These are phyloP conservation scores for Xylota segnis DNA, from an alignment of 2,888 invertebrate genomes.

Conservation along the genomic window DNA sequence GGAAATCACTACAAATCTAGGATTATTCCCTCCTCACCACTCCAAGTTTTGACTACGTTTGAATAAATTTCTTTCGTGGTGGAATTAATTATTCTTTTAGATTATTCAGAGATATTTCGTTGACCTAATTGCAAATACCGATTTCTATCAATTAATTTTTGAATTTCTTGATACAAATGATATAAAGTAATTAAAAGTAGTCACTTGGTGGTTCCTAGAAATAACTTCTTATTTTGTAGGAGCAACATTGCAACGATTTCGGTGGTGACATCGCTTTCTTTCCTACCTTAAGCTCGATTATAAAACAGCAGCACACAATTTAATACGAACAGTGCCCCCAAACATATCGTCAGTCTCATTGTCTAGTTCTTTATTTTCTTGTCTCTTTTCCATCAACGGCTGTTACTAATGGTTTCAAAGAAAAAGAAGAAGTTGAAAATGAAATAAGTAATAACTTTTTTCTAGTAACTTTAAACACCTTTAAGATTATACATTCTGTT, in stretches of 20 bases:
- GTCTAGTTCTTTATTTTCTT: not conserved
- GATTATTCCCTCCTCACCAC: not conserved
- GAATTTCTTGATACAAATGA: too few species aligned
- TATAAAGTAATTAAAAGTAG: not conserved
- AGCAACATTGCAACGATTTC: not conserved
- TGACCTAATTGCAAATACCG: not conserved
- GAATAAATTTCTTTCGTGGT: not conserved
- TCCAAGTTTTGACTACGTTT: not conserved
- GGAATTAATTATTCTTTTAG: not conserved
- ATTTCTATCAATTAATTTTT: not conserved
- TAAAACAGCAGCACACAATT: not conserved
- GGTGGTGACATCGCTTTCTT: not conserved
- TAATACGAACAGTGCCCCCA: conserved; percentile 5
- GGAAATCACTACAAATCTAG: not conserved
- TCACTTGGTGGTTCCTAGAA: not conserved
- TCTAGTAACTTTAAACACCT: not conserved
- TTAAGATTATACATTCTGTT: conserved; percentile 15
- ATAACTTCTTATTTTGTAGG: not conserved
- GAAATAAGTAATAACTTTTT: not conserved
- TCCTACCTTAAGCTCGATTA: not conserved
- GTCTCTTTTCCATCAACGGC: not conserved
- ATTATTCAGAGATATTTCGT: not conserved
- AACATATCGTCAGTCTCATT: not conserved
- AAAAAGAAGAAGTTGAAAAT: conserved; percentile 9
- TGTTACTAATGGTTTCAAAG: not conserved